phyloP scores from a whole-genome alignment of 1,140 invertebrate species.

The Trichomalopsis sarcophagae region DNA sequence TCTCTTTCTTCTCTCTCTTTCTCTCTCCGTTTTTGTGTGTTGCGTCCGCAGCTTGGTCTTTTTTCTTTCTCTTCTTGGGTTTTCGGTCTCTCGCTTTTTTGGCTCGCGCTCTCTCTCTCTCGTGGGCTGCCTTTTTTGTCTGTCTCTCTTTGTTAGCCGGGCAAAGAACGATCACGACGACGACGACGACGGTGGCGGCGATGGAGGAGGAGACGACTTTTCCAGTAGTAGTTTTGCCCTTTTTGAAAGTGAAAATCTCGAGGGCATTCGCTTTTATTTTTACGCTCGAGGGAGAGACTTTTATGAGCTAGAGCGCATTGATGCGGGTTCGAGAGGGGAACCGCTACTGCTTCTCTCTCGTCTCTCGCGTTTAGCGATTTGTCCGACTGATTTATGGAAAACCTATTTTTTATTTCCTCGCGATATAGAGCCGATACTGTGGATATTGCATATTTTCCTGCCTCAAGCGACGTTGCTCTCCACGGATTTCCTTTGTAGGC shows the following conservation, averaged over 20 bases:
- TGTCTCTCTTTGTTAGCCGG: constrained; percentile 33
- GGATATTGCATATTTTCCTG: background rate
- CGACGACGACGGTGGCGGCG: no score
- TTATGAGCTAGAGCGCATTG: constrained; percentile 23
- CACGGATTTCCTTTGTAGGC: background rate
- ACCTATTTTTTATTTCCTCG: background rate
- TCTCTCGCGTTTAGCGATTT: background rate
- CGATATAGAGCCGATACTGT: background rate
- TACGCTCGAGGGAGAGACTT: constrained; percentile 19
- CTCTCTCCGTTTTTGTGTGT: background rate
- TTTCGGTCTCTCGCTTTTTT: constrained; percentile 6
- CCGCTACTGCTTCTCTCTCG: background rate
- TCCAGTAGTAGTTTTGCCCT: constrained; percentile 14
- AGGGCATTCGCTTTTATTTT: constrained; percentile 29
- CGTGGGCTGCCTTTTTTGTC: background rate
- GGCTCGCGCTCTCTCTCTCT: background rate
- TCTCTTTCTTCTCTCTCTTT: background rate
- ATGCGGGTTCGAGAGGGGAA: constrained; percentile 1
- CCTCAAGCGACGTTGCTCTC: background rate
- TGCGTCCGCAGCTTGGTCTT: background rate
- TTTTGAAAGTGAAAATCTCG: constrained; percentile 47
- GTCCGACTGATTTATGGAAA: background rate
- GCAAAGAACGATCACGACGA: constrained; percentile 18
- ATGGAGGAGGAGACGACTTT: background rate
- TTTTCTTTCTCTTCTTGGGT: background rate